These are phyloP conservation scores for Monoplex corrugatus DNA, from an alignment of 2,888 invertebrate genomes.

Conservation along the genomic window DNA sequence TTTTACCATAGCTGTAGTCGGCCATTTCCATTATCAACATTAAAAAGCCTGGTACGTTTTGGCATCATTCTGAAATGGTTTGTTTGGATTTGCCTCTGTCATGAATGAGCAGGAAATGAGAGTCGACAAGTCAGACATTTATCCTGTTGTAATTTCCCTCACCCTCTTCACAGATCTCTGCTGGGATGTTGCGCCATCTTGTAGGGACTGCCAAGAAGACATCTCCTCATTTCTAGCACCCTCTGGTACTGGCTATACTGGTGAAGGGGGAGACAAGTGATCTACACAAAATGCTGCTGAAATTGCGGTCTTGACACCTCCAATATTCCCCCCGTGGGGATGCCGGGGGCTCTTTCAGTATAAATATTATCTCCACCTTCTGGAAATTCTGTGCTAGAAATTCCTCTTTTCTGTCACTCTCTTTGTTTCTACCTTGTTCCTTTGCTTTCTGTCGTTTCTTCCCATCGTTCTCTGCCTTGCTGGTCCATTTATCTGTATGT, in stretches of 20 bases:
- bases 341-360: too few species aligned
- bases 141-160: slow-evolving; percentile 23
- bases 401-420: too few species aligned
- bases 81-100: not conserved
- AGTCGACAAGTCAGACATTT: slow-evolving; percentile 27
- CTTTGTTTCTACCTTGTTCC: too few species aligned
- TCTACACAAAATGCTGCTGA: too few species aligned
- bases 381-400: too few species aligned
- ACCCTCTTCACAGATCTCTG: not conserved
- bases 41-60: not conserved
- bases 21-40: not conserved
- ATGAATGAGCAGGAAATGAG: slow-evolving; percentile 28
- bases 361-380: too few species aligned
- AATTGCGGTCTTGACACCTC: too few species aligned
- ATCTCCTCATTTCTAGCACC: not conserved
- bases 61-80: not conserved
- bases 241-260: not conserved
- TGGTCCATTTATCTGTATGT: too few species aligned
- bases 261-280: not conserved
- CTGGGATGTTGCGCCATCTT: not conserved
- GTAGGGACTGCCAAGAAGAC: not conserved
- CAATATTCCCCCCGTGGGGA: too few species aligned
- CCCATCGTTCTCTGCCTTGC: too few species aligned
- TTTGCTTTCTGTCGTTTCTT: too few species aligned
- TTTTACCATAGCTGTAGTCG: not conserved